phyloP scores from a whole-genome alignment of 2,113 vertebrate genomes.

The Rattus norvegicus region DNA sequence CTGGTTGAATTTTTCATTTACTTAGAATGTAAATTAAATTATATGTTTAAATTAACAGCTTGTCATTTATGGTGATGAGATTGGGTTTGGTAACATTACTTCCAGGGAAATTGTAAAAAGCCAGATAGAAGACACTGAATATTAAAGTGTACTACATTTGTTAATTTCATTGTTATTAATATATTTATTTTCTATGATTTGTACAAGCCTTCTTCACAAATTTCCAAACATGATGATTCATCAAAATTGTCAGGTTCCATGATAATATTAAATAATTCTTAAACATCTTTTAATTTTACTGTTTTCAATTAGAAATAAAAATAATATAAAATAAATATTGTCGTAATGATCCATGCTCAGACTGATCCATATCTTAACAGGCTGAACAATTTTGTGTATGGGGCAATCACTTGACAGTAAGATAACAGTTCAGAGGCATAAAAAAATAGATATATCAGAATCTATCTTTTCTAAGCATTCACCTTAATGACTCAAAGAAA shows the following conservation, averaged over 20 bases:
- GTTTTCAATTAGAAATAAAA: slow-evolving; percentile 30
- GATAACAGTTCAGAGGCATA: neutral
- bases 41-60: slow-evolving; percentile 74
- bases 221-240: neutral
- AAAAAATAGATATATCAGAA: neutral
- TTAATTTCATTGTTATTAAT: slow-evolving; percentile 21
- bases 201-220: neutral
- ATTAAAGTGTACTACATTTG: slow-evolving; percentile 38
- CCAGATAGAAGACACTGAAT: slow-evolving; percentile 3
- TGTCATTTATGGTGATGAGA: slow-evolving; percentile 37
- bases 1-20: slow-evolving; percentile 80
- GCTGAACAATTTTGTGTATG: neutral
- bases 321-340: neutral
- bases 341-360: neutral
- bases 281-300: neutral
- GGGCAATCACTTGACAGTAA: neutral
- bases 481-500: neutral
- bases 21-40: slow-evolving; percentile 69
- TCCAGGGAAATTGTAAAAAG: slow-evolving; percentile 44
- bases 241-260: neutral
- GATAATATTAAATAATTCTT: neutral
- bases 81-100: slow-evolving; percentile 51
- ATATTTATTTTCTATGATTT: slow-evolving; percentile 32
- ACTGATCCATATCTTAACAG: neutral
- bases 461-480: neutral